These are phyloP conservation scores for Neolamprologus tretocephalus DNA, from an alignment of 2,113 vertebrate genomes.

Conservation along the genomic window DNA sequence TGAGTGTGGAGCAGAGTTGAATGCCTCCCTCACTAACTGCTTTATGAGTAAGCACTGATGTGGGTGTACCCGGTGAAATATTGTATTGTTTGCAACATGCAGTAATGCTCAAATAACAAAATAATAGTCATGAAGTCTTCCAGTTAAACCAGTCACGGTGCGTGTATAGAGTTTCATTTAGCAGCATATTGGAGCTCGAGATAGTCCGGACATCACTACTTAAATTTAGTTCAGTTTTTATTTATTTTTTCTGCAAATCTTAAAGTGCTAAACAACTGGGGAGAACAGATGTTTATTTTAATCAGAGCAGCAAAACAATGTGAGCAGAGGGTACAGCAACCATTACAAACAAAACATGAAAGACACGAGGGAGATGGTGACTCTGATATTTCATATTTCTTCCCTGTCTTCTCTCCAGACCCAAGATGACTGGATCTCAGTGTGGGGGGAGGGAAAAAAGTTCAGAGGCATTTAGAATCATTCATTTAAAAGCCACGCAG, in stretches of 20 bases:
- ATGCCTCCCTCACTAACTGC: background rate
- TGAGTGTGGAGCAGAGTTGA: background rate
- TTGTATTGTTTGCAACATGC: background rate
- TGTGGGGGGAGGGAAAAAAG: accelerated
- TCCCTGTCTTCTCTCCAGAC: background rate
- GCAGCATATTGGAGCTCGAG: background rate
- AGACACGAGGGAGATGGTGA: background rate
- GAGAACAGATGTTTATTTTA: background rate
- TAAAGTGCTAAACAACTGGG: background rate
- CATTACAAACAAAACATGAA: background rate
- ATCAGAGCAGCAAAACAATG: background rate
- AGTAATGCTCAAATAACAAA: background rate
- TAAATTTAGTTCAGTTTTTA: background rate
- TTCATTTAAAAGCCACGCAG: background rate
- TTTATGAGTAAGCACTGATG: background rate
- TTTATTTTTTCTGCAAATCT: background rate
- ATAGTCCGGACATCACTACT: background rate
- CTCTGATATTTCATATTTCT: background rate
- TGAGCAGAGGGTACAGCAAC: background rate
- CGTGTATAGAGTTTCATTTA: background rate
- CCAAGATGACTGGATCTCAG: background rate
- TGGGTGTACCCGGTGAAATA: background rate
- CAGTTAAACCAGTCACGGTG: background rate
- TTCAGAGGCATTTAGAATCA: background rate
- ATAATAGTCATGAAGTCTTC: background rate